Evolutionary conservation across 2,113 vertebrate genomes (phyloP), one percentile per base, ranked within the genome.

Genomic region (Verasper variegatus): DNA sequence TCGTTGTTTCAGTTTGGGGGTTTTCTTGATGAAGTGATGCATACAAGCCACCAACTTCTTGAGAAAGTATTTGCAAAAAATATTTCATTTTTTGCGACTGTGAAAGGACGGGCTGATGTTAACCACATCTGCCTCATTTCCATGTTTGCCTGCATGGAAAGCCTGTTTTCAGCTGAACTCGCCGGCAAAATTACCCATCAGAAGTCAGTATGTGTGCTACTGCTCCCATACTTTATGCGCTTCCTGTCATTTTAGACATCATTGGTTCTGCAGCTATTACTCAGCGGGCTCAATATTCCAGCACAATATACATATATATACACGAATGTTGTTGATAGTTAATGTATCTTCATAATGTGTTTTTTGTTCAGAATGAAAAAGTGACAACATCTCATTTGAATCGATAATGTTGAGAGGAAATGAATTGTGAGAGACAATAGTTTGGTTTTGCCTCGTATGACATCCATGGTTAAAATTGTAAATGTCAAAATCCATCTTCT

Each of bases 141-240:
- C 68, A 58, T 51, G 45, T 81, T 67, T 76, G 65, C 45, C 55
- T 54, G 21, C 59, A 58, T 49, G 20, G 13, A 71, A 81, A 76
- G 23, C 26, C 54, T 60, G 67, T 65, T 68, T 82, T 17, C 45
- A 47, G 42, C 52, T 69, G 37, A 63, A 67, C n/a, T 55, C 52
- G n/a, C 35, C 31, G 52, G 68, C 26, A 23, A 49, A 49, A 55
- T 71, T 37, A 52, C 26, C 52, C 37, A 40, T 73, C 35, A 81
- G 35, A 18, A 68, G 56, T 18, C 13, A 18, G 56, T 23, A 26
- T 67, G 20, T 57, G 27, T 15, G 14, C 18, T 27, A 21, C 66
- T 5, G 3, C 10, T 60, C n/a, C 20, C 57, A 71, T 31, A 57
- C 20, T 72, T 49, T 1, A 57, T 75, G 4, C 59, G 27, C 27